Conservation (phyloP, 2,888 invertebrate genomes). For the Zaprionus lineosus region DNA sequence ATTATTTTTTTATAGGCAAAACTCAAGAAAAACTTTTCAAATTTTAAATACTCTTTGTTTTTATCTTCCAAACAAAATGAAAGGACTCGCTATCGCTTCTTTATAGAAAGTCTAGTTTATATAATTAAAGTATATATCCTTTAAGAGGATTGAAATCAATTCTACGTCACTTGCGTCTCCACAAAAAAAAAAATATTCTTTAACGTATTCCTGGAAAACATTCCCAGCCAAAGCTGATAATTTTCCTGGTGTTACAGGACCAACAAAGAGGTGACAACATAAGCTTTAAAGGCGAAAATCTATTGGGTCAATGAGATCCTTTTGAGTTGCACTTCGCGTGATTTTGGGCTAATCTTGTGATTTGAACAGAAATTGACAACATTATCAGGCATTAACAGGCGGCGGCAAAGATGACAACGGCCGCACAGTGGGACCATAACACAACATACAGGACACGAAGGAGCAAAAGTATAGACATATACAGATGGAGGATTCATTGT, state of each 20-base stretch:
- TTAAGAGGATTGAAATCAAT: no score
- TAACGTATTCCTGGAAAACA: no score
- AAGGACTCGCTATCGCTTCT: no score
- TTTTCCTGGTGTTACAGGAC: slow-evolving; percentile 5
- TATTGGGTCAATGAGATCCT: not conserved
- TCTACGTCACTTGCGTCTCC: no score
- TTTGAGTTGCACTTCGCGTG: slow-evolving; percentile 36
- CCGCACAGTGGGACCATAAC: slow-evolving; percentile 55
- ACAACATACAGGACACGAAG: slow-evolving; percentile 8
- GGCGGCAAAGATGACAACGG: slow-evolving; percentile 64
- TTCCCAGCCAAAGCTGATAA: no score
- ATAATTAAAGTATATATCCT: no score
- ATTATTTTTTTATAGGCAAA: no score
- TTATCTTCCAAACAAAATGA: no score
- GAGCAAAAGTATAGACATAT: slow-evolving; percentile 2
- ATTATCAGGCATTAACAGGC: slow-evolving; percentile 55
- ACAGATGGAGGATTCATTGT: slow-evolving; percentile 46
- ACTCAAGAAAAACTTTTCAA: no score
- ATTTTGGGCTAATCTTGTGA: slow-evolving; percentile 65
- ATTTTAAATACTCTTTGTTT: no score
- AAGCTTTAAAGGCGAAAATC: slow-evolving; percentile 27
- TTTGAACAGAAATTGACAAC: slow-evolving; percentile 64
- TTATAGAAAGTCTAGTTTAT: no score
- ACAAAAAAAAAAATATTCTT: no score
- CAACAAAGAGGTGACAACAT: slow-evolving; percentile 30